Percentiles rank a stretch among this genome's conserved stretches.
Conservation (phyloP, 2,797 vertebrate genomes). For the Myotis vivesi region DNA sequence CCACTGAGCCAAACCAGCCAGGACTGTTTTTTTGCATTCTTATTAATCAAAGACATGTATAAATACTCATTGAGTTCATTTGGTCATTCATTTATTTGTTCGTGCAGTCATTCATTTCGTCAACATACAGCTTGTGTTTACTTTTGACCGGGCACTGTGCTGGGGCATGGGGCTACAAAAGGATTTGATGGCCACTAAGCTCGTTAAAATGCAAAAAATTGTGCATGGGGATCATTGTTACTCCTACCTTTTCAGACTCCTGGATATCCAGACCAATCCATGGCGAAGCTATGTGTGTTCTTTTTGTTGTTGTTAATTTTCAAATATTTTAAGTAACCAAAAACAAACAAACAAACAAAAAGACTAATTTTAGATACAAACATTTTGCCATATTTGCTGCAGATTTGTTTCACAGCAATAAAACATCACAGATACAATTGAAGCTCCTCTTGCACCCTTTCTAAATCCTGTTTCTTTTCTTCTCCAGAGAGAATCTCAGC, state of each 20-base stretch:
- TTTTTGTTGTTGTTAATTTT: neutral
- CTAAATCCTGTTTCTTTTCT: neutral
- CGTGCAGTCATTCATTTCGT: neutral
- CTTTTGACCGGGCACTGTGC: neutral
- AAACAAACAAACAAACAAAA: neutral
- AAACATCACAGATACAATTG: neutral
- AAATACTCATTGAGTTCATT: neutral
- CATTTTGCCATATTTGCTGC: neutral
- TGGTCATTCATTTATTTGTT: neutral
- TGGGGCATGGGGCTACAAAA: neutral
- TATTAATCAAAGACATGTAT: neutral
- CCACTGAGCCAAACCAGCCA: too few species aligned
- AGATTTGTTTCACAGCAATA: neutral
- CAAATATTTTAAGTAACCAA: neutral
- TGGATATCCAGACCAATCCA: neutral
- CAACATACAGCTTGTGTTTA: neutral
- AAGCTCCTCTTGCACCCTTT: neutral
- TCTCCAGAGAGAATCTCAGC: neutral
- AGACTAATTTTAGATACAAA: neutral
- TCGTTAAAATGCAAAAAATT: neutral
- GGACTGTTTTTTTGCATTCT: neutral
- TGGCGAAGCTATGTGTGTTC: neutral
- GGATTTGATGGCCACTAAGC: neutral
- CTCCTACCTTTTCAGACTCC: neutral
- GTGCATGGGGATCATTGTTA: neutral